phyloP scores from a whole-genome alignment of 2,113 vertebrate genomes.

The Menidia beryllina region DNA sequence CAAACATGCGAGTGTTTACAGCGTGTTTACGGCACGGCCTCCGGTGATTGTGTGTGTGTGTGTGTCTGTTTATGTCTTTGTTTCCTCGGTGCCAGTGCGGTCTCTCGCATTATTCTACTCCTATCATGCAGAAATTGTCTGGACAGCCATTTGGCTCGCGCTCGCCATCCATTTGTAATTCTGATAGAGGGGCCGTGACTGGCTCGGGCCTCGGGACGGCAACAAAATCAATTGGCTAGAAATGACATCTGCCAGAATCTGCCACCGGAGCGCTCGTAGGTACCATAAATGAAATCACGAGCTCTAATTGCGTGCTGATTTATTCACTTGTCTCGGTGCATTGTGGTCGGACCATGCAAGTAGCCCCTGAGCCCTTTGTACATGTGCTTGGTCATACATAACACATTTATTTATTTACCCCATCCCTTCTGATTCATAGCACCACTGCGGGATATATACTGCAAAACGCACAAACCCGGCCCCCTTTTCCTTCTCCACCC shows the following conservation, averaged over 20 bases:
- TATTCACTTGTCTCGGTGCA: conserved; percentile 85
- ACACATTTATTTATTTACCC: conserved; percentile 82
- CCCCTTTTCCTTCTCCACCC: conserved; percentile 39
- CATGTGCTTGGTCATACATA: conserved; percentile 80
- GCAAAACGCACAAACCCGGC: conserved; percentile 4
- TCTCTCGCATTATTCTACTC: conserved; percentile 72
- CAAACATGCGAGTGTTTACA: conserved; percentile 23
- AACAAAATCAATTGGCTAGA: conserved; percentile 86
- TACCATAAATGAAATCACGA: conserved; percentile 85
- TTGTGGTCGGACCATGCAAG: conserved; percentile 60
- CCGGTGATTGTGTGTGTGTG: conserved; percentile 23
- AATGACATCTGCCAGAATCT: conserved; percentile 86
- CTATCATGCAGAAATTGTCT: conserved; percentile 78
- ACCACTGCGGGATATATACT: conserved; percentile 65
- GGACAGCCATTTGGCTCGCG: conserved; percentile 80
- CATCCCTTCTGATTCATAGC: conserved; percentile 69
- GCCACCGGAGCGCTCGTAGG: conserved; percentile 79
- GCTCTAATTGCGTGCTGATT: conserved; percentile 85
- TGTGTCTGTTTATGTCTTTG: conserved; percentile 36
- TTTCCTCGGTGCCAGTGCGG: conserved; percentile 44
- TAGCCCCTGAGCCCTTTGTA: conserved; percentile 69
- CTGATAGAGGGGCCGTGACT: conserved; percentile 73
- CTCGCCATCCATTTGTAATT: conserved; percentile 81
- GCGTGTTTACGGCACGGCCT: conserved; percentile 33
- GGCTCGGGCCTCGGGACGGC: conserved; percentile 76